These are phyloP conservation scores for Rattus norvegicus DNA, from an alignment of 2,113 vertebrate species.

Conservation along the genomic window DNA sequence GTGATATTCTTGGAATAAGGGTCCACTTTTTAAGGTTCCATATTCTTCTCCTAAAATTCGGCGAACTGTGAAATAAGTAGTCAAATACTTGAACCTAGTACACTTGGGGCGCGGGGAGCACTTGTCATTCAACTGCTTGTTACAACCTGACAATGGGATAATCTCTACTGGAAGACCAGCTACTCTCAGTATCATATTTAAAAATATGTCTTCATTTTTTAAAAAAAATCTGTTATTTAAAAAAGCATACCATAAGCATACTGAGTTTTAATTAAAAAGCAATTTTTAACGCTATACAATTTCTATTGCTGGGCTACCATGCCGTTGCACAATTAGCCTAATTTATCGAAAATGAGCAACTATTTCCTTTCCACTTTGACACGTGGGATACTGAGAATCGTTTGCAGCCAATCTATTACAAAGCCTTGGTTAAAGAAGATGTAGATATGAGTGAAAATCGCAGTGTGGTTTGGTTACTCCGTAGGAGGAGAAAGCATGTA, in stretches of 20 bases:
- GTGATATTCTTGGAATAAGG: too few relatives aligned
- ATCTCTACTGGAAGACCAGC: not conserved
- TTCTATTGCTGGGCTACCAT: not conserved
- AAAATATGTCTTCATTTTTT: not conserved
- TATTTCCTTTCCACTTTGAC: not conserved
- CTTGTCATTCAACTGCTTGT: not conserved
- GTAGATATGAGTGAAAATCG: slow-evolving; percentile 37
- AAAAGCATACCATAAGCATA: not conserved
- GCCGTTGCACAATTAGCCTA: not conserved
- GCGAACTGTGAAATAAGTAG: too few relatives aligned
- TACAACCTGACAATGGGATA: not conserved
- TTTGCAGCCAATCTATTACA: not conserved
- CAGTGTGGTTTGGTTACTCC: slow-evolving; percentile 37
- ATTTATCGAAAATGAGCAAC: slow-evolving; percentile 35
- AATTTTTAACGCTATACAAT: not conserved
- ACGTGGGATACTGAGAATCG: slow-evolving; percentile 28
- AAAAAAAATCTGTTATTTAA: not conserved
- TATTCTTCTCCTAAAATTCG: too few relatives aligned
- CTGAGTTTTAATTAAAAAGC: slow-evolving; percentile 23
- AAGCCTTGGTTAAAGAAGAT: slow-evolving; percentile 22
- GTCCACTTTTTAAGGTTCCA: not conserved
- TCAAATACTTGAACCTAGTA: not conserved
- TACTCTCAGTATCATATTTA: slow-evolving; percentile 1
- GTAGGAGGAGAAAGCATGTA: slow-evolving; percentile 24
- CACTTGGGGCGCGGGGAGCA: not conserved